Conservation (phyloP, 2,113 vertebrate genomes). For the Apteryx owenii region DNA sequence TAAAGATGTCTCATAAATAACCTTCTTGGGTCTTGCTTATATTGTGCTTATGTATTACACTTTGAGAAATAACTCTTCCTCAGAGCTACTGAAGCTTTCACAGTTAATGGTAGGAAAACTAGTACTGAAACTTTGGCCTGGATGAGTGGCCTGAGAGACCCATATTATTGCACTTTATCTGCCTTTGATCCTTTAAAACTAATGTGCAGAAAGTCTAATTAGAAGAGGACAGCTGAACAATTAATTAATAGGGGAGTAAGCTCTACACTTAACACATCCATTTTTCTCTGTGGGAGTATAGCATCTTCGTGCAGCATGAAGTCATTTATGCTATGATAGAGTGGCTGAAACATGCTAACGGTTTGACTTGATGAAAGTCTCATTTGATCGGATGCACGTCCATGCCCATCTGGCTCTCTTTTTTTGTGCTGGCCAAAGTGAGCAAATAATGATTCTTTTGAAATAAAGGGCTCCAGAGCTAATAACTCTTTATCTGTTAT, state of each 20-base stretch:
- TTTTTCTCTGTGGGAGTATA: conserved; percentile 11
- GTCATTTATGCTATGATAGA: background rate
- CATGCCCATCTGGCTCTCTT: background rate
- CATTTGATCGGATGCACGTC: background rate
- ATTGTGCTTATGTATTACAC: background rate
- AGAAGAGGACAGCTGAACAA: conserved; percentile 43
- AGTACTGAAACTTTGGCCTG: background rate
- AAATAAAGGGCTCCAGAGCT: background rate
- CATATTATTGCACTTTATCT: conserved; percentile 12
- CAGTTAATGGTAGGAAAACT: conserved; percentile 8
- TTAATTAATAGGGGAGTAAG: conserved; percentile 45
- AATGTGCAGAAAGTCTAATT: conserved; percentile 48
- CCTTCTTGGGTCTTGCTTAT: background rate
- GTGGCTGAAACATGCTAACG: background rate
- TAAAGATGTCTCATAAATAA: background rate
- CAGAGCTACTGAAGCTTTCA: conserved; percentile 3
- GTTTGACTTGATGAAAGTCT: background rate
- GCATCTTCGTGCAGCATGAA: background rate
- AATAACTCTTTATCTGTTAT: background rate
- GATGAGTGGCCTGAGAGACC: conserved; percentile 12
- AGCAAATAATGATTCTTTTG: background rate
- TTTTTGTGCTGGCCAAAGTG: background rate
- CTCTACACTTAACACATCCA: background rate
- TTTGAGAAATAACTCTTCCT: conserved; percentile 7
- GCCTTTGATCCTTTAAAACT: conserved; percentile 36